Percentiles rank a stretch among this genome's conserved stretches.
Conservation (phyloP, 1,140 invertebrate species). For the Zaprionus gabonicus region DNA sequence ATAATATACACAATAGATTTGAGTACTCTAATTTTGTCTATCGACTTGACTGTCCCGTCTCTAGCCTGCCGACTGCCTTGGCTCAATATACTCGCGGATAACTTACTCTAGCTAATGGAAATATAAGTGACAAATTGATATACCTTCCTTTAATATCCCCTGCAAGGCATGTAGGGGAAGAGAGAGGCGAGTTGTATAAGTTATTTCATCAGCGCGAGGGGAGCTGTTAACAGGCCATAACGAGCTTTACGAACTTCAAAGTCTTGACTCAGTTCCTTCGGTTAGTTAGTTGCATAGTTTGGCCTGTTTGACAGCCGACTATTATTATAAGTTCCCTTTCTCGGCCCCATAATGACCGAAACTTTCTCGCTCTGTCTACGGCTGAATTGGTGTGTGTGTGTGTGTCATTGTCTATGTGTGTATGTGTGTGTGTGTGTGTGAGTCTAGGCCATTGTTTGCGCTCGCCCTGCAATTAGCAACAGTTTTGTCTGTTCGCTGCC, state of each 20-base stretch:
- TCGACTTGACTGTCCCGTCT: no score
- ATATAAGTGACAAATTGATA: neutral
- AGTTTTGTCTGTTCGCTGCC: constrained; percentile 74
- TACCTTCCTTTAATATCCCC: neutral
- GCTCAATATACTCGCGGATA: neutral
- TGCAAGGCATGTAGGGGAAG: neutral
- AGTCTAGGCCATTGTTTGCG: constrained; percentile 56
- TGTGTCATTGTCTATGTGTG: constrained; percentile 16
- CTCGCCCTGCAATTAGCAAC: constrained; percentile 77
- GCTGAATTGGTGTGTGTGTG: neutral
- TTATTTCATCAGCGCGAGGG: constrained; percentile 50
- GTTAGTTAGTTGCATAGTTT: constrained; percentile 66
- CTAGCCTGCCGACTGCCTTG: neutral
- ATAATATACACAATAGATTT: neutral
- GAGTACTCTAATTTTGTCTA: no score
- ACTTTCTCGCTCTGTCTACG: constrained; percentile 42
- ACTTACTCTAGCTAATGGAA: neutral
- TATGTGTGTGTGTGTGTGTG: constrained; percentile 31
- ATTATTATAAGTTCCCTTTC: constrained; percentile 77
- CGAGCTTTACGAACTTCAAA: constrained; percentile 54
- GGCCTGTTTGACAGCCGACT: constrained; percentile 74
- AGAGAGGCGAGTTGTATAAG: neutral
- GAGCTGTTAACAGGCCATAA: constrained; percentile 62
- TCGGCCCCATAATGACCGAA: constrained; percentile 74
- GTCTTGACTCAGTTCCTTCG: constrained; percentile 44